Percentiles rank a stretch among this genome's conserved stretches.
Evolutionary conservation across 30 jellyfish, hydroid and myxozoan genomes (phyloP).

Genomic region (Hydractinia symbiolongicarpus): DNA sequence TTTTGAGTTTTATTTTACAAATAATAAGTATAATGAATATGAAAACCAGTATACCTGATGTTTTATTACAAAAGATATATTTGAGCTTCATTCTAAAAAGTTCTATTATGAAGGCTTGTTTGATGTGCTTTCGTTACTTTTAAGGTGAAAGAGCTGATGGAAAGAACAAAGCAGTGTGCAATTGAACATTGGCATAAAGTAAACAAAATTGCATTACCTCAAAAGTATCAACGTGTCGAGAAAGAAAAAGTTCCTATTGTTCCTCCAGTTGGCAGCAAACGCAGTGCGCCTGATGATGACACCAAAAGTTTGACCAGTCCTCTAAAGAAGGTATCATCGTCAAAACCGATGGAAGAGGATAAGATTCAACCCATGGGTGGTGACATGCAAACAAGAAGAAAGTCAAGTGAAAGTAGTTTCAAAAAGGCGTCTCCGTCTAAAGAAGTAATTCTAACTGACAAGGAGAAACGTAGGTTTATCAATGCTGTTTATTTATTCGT

Average conservation of each 20-base stretch:
- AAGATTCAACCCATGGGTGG: no score
- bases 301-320: background rate
- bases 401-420: no score
- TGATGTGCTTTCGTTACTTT: background rate
- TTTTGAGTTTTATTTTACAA: no score
- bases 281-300: constrained; percentile 12
- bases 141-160: constrained; percentile 24
- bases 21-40: no score
- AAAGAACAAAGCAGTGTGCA: constrained; percentile 32
- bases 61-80: no score
- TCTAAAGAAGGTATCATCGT: background rate
- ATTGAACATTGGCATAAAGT: constrained; percentile 36
- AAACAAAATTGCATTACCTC: constrained; percentile 13
- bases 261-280: constrained; percentile 28
- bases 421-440: no score
- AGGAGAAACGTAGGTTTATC: background rate
- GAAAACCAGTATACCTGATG: no score
- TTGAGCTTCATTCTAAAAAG: no score
- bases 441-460: no score
- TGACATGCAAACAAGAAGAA: no score
- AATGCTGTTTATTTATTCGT: background rate
- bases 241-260: background rate
- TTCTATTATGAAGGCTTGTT: no score
- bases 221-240: background rate
- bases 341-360: no score